Base-by-base conservation (phyloP, 1,140 invertebrate species). In the Pinna nobilis region DNA sequence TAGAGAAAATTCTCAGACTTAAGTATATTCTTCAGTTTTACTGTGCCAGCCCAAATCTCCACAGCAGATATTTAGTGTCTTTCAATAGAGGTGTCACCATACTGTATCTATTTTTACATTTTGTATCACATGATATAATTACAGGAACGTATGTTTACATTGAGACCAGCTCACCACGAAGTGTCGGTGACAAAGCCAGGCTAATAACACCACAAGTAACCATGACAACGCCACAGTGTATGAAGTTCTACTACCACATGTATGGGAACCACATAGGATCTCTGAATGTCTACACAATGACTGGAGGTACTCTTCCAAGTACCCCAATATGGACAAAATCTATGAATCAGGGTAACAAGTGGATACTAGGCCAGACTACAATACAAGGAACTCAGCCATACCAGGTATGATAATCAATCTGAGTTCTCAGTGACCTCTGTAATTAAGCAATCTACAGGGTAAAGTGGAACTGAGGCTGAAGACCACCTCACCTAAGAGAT, bases 231-330 rank as follows among this genome's bases (percentile, higher is more conserved):
- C 63, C 76, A 4, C 57, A 77, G 44, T 85, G 84, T 75, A 15
- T 82, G 20, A 63, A 73, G n/a, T 94, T 95, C 83, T 95, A 91
- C 90, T 93, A 90, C 79, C 94, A 95, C 82, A 95, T 95, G 94
- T 94, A 91, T 79, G 94, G 94, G 9, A 18, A 6, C 25, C 59
- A 79, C 55, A 77, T 86, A 51, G 82, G 79, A 5, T 70, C 70
- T 7, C 73, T 86, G 15, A 80, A 82, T 53, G 60, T 86, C n/a
- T 80, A 78, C 39, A 20, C 65, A 4, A 80, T 76, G 41, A 77
- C 76, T 37, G 76, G 77, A 18, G 32, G 3, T n/a, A 25, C 47
- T 3, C 33, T 76, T 20, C 76, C 75, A 57, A 67, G 65, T 20
- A 23, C 35, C 9, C 71, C 79, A 7, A 71, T 81, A 7, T 82